Evolutionary conservation across 2,888 invertebrate species (phyloP), one percentile per base, ranked within the genome.

Genomic region (Lypha dubia): DNA sequence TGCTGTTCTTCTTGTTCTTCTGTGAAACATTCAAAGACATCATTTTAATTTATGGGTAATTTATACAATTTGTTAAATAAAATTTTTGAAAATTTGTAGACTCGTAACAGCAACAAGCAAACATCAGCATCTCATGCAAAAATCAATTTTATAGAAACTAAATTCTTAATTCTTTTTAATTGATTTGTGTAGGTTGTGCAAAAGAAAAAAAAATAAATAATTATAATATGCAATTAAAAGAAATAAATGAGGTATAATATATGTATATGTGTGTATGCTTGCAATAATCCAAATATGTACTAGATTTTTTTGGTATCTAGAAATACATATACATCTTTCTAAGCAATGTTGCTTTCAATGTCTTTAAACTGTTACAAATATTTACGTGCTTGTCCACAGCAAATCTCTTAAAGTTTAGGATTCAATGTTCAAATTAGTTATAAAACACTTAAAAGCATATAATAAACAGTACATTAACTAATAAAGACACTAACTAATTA

Each of bases 41-140:
- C 65, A 67, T 73, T 79, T 79, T 79, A 79, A 79, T 82, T 82
- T 82, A 82, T 82, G 81, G 81, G 56, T 82, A 76, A 82, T 82
- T 82, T 82, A 79, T 79, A 60, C 75, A 82, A 70, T 76, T 76
- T 82, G 53, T 58, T 73, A 73, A 73, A 80, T 80, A 73, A 73
- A 73, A 77, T 73, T 73, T 63, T 20, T 15, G 20, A 76, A 67
- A 60, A n/a, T n/a, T n/a, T n/a, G n/a, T 46, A 67, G 46, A 20
- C 3, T 17, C 20, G 56, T 44, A 41, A 41, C 56, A 71, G 13
- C 58, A 44, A 62, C 13, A 13, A 41, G 9, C 53, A 38, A 49
- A 0, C 4, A 49, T 1, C 28, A 58, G 28, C 44, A 75, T 15
- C 65, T n/a, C 32, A 7, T n/a, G 20, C 32, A 65, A 67, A 70